phyloP scores from a whole-genome alignment of 2,888 invertebrate genomes.

The Xestia sexstrigata region DNA sequence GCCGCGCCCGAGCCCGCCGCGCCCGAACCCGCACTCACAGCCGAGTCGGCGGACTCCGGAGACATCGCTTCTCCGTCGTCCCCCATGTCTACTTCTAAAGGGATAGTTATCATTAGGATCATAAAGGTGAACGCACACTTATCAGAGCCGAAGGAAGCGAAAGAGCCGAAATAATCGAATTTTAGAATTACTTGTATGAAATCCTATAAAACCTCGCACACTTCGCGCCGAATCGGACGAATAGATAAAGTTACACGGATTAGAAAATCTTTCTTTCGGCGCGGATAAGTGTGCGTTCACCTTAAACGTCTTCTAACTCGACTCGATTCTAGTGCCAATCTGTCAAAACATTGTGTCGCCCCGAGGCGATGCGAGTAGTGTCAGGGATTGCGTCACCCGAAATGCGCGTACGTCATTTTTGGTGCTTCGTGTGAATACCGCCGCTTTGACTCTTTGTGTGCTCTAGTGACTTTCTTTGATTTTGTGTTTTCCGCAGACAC shows the following conservation, averaged over 20 bases:
- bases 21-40: too few species aligned
- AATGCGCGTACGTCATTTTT: neutral
- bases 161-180: too few species aligned
- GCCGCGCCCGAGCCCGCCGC: neutral
- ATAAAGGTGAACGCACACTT: too few species aligned
- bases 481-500: neutral
- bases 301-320: too few species aligned
- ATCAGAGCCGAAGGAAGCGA: too few species aligned
- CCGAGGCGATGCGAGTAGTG: neutral
- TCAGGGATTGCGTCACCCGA: neutral
- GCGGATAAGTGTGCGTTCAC: too few species aligned
- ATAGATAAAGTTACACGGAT: too few species aligned
- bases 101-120: neutral
- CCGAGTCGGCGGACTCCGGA: neutral
- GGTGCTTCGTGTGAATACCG: neutral
- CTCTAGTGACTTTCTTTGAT: neutral
- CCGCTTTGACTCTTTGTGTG: neutral
- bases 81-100: conserved; percentile 8
- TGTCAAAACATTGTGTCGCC: neutral
- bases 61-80: conserved; percentile 8
- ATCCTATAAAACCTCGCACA: too few species aligned
- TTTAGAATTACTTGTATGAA: too few species aligned
- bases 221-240: too few species aligned
- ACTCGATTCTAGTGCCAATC: neutral
- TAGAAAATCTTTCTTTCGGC: too few species aligned